Conservation (phyloP, 2,113 vertebrate species). For the Psephotus haematonotus region DNA sequence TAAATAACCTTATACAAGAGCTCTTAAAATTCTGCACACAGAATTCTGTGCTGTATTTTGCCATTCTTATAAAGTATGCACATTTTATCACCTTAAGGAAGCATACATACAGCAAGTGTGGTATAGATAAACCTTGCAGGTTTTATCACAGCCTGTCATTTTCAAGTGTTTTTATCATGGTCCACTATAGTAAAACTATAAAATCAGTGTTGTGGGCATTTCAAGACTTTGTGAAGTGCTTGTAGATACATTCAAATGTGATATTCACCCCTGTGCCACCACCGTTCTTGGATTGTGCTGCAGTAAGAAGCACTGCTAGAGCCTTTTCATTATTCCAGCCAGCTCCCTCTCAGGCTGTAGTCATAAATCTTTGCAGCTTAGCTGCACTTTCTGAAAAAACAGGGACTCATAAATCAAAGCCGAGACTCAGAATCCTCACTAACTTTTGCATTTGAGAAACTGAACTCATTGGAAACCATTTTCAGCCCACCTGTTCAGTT, state of each 20-base stretch:
- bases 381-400: background rate
- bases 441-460: background rate
- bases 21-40: background rate
- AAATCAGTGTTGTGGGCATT: background rate
- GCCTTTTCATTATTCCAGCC: background rate
- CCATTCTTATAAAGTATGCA: background rate
- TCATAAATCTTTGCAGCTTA: background rate
- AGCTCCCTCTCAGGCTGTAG: background rate
- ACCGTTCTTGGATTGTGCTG: background rate
- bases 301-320: background rate
- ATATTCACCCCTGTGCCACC: background rate
- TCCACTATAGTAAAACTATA: background rate
- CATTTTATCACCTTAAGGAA: background rate
- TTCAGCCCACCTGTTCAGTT: background rate
- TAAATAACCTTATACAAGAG: background rate
- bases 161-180: background rate
- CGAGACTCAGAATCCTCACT: background rate
- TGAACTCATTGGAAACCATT: background rate
- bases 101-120: background rate
- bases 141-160: background rate
- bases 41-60: background rate
- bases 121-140: background rate
- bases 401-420: slow-evolving; percentile 1
- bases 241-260: background rate
- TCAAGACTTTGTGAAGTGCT: background rate